Conservation (phyloP, 2,888 invertebrate species). For the Eupithecia subumbrata region DNA sequence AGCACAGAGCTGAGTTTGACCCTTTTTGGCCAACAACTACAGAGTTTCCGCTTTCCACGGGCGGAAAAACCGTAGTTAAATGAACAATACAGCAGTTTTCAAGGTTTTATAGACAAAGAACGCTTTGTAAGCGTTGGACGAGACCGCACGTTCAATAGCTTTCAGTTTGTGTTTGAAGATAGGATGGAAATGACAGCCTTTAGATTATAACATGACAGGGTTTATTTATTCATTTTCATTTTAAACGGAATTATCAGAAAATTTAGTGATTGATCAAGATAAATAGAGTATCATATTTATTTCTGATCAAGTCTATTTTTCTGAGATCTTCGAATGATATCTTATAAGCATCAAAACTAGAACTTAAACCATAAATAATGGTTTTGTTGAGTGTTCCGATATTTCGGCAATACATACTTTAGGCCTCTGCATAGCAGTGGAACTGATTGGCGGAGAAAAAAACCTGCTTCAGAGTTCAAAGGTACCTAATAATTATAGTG, state of each 20-base stretch:
- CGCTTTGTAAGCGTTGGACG: conserved; percentile 22
- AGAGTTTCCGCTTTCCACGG: conserved; percentile 12
- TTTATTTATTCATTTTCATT: background rate
- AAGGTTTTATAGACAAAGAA: conserved; percentile 44
- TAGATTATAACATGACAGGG: background rate
- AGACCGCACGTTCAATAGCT: conserved; percentile 6
- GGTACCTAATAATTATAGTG: background rate
- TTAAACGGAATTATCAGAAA: background rate
- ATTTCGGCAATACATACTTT: background rate
- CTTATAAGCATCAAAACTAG: background rate
- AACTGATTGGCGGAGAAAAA: no score
- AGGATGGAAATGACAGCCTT: background rate
- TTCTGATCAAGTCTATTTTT: background rate
- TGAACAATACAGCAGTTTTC: conserved; percentile 33
- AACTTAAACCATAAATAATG: background rate
- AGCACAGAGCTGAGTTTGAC: no score
- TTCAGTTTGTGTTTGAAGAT: background rate
- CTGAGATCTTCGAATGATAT: background rate
- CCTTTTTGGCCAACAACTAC: conserved; percentile 21
- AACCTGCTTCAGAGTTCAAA: no score
- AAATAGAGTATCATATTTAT: background rate
- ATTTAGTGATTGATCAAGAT: background rate
- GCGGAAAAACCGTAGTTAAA: conserved; percentile 18
- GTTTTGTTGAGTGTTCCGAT: no score
- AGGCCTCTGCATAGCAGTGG: no score